Conservation (phyloP, 2,797 vertebrate species). For the Pelobates cultripes region DNA sequence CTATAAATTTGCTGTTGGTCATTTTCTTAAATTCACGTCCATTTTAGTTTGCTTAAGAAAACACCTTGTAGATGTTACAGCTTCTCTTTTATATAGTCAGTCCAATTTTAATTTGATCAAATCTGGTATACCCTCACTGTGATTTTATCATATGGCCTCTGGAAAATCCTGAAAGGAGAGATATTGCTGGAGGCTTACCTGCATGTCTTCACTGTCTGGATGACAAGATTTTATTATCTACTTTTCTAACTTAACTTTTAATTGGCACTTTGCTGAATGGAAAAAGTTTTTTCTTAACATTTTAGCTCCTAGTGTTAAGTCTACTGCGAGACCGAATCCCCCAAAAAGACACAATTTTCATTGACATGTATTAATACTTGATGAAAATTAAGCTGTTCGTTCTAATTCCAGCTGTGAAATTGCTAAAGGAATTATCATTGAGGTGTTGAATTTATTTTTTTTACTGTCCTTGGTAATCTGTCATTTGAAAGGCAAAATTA, state of each 20-base stretch:
- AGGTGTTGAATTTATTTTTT: no score
- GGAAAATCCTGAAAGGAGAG: background rate
- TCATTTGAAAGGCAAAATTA: no score
- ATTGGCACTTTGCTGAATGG: conserved; percentile 1
- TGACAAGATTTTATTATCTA: conserved; percentile 12
- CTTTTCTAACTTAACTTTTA: conserved; percentile 32
- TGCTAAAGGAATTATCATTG: no score
- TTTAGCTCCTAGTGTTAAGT: background rate
- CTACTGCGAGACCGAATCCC: background rate
- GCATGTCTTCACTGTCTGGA: background rate
- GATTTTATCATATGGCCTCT: conserved; percentile 1
- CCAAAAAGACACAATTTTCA: background rate
- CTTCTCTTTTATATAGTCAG: conserved; percentile 1
- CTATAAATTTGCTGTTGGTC: no score
- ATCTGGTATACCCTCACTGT: conserved; percentile 4
- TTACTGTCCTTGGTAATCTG: no score
- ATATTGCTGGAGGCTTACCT: conserved; percentile 11
- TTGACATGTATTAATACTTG: background rate
- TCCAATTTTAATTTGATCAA: background rate
- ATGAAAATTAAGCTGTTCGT: background rate
- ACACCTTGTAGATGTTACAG: background rate
- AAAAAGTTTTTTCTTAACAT: conserved; percentile 17
- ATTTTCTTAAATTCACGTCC: no score
- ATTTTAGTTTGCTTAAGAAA: background rate
- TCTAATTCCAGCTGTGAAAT: no score